Base-by-base conservation (phyloP, 1,140 invertebrate species). In the Elymnias hypermnestra region DNA sequence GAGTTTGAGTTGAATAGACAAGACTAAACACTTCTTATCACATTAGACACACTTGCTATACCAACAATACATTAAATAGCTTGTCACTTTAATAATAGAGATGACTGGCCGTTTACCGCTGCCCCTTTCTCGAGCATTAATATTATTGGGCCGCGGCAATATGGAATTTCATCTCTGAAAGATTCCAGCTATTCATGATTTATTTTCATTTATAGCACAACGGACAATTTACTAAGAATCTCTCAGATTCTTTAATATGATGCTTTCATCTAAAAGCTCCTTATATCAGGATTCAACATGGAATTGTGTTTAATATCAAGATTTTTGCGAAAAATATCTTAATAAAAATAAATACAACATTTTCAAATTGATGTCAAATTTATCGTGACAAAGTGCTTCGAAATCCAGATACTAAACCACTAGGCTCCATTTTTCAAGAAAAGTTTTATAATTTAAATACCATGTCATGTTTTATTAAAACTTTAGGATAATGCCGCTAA, bases 121-220 rank as follows among this genome's bases (percentile, higher is more conserved):
- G 2, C 8, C 19, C 10, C 41, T 22, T 15, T 8, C 15, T 21
- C 15, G 15, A 42, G 23, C 22, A 42, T 49, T 49, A 44, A 51
- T 51, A 51, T 45, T 51, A 51, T 51, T 35, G 48, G 39, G 40
- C 39, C 39, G 50, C 33, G 46, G 40, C 53, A 55, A 44, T 44
- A 50, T 36, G 46, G 45, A 56, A 56, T 57, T 61, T 57, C 53
- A 55, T 60, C 48, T 46, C 25, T 45, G 42, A 50, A 52, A 61
- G 53, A 38, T 50, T 57, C 38, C 23, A 43, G 37, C 44, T 42
- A 45, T 41, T 48, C 53, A 50, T 57, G 41, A 61, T 61, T 57
- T 57, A 61, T 61, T 56, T 59, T 59, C 28, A 52, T 55, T 55
- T 38, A 44, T 51, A 57, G 53, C 28, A 52, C 42, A 21, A 47